Evolutionary conservation across 2,888 invertebrate species (phyloP), one percentile per base, ranked within the genome.

Genomic region (Carabus problematicus): DNA sequence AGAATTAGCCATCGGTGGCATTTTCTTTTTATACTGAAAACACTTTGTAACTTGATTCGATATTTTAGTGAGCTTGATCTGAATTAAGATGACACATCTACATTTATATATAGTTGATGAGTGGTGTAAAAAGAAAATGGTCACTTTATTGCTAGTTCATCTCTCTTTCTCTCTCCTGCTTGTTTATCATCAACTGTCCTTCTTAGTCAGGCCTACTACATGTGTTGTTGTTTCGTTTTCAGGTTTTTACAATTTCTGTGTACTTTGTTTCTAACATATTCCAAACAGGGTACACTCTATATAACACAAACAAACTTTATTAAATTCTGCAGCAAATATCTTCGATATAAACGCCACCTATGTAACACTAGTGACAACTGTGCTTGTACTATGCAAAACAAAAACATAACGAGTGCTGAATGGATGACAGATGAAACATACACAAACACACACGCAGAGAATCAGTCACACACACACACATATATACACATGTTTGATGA

Each of bases 231-330:
- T 12, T 62, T 47, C 14, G 12, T 6, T 41, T 63, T 16, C 42
- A 41, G 43, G 12, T 12, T 45, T n/a, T n/a, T 45, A 45, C 11
- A 45, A 1, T 52, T 64, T 68, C 60, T 54, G 68, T 68, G 68
- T 68, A 68, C 68, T 68, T 68, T 68, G 68, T 68, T 68, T 68
- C 61, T 68, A 54, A 54, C 60, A 68, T 43, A 61, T 54, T 68
- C 60, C 61, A 60, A 61, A 68, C 68, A 68, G 68, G 68, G 68
- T 68, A 68, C 68, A 68, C 68, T 45, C 58, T 66, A 59, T 64
- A 19, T 45, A 54, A 64, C 55, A 54, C 64, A 64, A 29, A 29
- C 29, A 56, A 64, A 56, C 55, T 64, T 45, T 62, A 39, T 62
- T 66, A 43, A 61, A 54, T 68, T 68, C 68, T 49, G 61, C 60